phyloP scores from a whole-genome alignment of 1,140 invertebrate species.

The Anastrepha ludens region DNA sequence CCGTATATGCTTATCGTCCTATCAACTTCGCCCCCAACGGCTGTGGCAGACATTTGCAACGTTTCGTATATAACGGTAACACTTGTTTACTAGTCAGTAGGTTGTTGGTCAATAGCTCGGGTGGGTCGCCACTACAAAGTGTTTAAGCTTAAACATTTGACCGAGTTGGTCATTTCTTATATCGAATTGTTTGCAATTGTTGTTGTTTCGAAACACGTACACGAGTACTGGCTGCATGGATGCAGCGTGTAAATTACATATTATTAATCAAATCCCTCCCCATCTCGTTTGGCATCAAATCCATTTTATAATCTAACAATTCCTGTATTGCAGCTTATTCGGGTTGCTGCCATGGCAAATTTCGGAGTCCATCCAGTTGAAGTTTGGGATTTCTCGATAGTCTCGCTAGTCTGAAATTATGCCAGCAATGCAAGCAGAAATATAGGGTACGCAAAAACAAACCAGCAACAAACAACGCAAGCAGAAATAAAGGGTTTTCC shows the following conservation, averaged over 20 bases:
- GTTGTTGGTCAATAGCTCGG: conserved; percentile 18
- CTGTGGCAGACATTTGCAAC: neutral
- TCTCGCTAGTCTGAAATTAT: neutral
- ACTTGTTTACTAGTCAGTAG: conserved; percentile 22
- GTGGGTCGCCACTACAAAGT: conserved; percentile 11
- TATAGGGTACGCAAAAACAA: neutral
- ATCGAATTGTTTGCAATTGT: neutral
- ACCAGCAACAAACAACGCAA: no score
- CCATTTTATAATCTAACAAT: neutral
- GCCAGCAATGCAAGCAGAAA: neutral
- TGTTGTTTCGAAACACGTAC: neutral
- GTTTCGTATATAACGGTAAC: neutral
- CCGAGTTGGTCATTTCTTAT: conserved; percentile 39
- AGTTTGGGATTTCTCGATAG: neutral
- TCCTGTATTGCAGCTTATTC: neutral
- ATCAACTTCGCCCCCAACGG: neutral
- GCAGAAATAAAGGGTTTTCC: no score
- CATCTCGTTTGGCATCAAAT: neutral
- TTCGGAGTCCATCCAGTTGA: neutral
- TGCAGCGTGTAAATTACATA: neutral
- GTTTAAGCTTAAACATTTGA: conserved; percentile 50
- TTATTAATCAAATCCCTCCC: conserved; percentile 15
- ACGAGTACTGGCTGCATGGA: neutral
- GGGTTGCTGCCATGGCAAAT: conserved; percentile 1
- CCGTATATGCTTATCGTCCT: conserved; percentile 15